Conservation (phyloP, 2,888 invertebrate species). For the Cephus runcator region DNA sequence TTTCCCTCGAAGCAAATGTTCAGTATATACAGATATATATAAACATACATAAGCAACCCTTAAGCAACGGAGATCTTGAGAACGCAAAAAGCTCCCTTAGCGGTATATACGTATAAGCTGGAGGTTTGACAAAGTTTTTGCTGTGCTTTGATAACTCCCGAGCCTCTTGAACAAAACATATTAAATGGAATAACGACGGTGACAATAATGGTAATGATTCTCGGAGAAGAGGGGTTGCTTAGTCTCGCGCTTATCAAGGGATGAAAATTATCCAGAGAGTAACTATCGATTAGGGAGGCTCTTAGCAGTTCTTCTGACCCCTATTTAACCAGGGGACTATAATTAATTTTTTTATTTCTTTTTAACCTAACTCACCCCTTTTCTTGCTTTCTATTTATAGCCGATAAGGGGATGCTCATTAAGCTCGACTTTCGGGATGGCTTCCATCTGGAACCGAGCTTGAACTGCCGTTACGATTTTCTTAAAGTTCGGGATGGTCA, state of each 20-base stretch:
- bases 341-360: neutral
- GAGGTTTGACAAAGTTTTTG: neutral
- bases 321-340: neutral
- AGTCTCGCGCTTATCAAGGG: neutral
- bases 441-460: slow-evolving; percentile 77
- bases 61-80: too few relatives aligned
- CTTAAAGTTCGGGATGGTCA: slow-evolving; percentile 86
- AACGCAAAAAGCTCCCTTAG: too few relatives aligned
- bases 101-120: neutral
- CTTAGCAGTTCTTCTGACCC: neutral
- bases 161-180: neutral
- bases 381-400: slow-evolving; percentile 60
- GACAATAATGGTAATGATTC: neutral
- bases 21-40: too few relatives aligned
- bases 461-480: slow-evolving; percentile 81
- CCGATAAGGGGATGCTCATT: slow-evolving; percentile 74
- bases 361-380: neutral
- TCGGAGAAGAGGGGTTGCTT: neutral
- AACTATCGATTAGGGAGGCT: neutral
- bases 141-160: neutral
- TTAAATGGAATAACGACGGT: neutral
- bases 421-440: slow-evolving; percentile 83
- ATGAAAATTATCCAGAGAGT: neutral
- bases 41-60: too few relatives aligned
- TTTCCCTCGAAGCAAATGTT: too few relatives aligned